These are phyloP conservation scores for Andrena marginata DNA, from an alignment of 2,888 invertebrate genomes.

Conservation along the genomic window DNA sequence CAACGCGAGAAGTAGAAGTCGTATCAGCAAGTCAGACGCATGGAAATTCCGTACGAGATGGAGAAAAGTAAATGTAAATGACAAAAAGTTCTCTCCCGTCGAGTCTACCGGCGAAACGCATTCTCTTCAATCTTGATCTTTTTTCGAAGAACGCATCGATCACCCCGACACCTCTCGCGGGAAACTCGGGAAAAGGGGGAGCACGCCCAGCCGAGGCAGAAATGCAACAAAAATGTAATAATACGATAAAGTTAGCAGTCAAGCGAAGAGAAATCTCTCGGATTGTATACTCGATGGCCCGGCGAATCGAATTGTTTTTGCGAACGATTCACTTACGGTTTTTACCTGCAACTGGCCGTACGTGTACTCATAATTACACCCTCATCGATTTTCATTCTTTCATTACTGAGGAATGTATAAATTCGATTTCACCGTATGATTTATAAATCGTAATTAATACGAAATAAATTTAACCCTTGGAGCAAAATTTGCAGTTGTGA, in stretches of 20 bases:
- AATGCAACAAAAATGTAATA: slow-evolving; percentile 65
- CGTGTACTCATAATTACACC: neutral
- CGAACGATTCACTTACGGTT: neutral
- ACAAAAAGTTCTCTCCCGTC: slow-evolving; percentile 52
- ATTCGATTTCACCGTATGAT: too few relatives aligned
- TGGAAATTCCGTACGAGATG: slow-evolving; percentile 36
- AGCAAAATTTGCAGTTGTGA: too few relatives aligned
- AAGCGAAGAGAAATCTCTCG: slow-evolving; percentile 41
- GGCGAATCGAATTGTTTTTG: slow-evolving; percentile 10
- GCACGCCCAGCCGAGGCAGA: slow-evolving; percentile 40
- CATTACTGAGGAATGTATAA: neutral
- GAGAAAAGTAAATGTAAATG: slow-evolving; percentile 57
- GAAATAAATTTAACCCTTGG: too few relatives aligned
- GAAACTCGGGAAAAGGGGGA: slow-evolving; percentile 47
- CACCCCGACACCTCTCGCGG: slow-evolving; percentile 67
- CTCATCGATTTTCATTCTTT: neutral
- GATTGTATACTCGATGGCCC: slow-evolving; percentile 1
- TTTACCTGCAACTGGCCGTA: neutral
- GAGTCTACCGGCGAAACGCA: slow-evolving; percentile 57
- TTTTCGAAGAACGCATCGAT: slow-evolving; percentile 72
- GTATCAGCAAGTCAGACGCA: slow-evolving; percentile 17
- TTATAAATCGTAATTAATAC: too few relatives aligned
- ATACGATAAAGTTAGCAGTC: slow-evolving; percentile 49
- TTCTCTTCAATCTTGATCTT: slow-evolving; percentile 73
- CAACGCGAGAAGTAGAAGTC: slow-evolving; percentile 7